Evolutionary conservation across 2,888 invertebrate species (phyloP).

Genomic region (Beris morrisii): DNA sequence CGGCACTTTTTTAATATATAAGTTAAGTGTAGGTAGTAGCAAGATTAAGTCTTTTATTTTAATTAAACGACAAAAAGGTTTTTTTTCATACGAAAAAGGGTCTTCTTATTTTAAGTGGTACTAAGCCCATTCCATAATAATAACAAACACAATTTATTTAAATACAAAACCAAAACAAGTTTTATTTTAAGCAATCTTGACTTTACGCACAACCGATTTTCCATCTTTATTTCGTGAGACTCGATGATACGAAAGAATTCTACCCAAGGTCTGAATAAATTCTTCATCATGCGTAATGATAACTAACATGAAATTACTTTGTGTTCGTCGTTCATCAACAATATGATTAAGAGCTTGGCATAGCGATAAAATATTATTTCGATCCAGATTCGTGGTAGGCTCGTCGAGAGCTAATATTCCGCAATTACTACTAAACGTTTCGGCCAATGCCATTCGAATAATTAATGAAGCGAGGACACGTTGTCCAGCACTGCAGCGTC

Average conservation of each 20-base stretch:
- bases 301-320: conserved; percentile 87
- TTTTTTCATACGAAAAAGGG: too few species aligned
- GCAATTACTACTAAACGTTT: conserved; percentile 94
- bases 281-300: conserved; percentile 97
- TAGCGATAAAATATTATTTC: conserved; percentile 77
- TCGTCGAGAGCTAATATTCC: conserved; percentile 96
- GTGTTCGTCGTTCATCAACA: conserved; percentile 65
- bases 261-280: conserved; percentile 79
- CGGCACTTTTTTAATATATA: too few species aligned
- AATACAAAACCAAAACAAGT: background rate
- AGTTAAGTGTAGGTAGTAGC: too few species aligned
- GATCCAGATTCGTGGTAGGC: conserved; percentile 97
- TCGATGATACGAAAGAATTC: conserved; percentile 61
- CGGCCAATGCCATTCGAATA: conserved; percentile 94
- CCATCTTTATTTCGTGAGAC: conserved; percentile 51
- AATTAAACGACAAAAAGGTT: too few species aligned
- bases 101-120: too few species aligned
- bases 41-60: too few species aligned
- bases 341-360: conserved; percentile 75
- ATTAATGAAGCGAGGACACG: conserved; percentile 94
- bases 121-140: too few species aligned
- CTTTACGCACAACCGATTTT: conserved; percentile 51
- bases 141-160: too few species aligned
- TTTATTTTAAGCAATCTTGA: conserved; percentile 15
- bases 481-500: conserved; percentile 97